Percentiles rank a stretch among this genome's conserved stretches.
Conservation (phyloP, 2,888 invertebrate genomes). For the Trichopria drosophilae region DNA sequence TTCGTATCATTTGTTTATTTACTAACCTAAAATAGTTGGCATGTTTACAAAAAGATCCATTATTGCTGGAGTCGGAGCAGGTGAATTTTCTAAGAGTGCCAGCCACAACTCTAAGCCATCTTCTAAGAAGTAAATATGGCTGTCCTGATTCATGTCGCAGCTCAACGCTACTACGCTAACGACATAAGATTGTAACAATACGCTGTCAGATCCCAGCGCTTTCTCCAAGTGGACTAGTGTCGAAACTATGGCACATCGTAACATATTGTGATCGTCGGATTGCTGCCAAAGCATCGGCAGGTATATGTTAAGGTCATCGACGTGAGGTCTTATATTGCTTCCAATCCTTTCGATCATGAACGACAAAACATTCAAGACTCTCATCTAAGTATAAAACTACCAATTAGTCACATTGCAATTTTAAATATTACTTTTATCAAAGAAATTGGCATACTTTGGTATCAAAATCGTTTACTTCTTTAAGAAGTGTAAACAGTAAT, state of each 20-base stretch:
- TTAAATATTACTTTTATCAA: background rate
- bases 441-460: constrained; percentile 72
- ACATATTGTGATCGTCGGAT: constrained; percentile 84
- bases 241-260: constrained; percentile 86
- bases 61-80: constrained; percentile 65
- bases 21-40: constrained; percentile 71
- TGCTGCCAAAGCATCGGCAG: constrained; percentile 87
- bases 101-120: constrained; percentile 92
- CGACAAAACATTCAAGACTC: constrained; percentile 86
- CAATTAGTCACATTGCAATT: constrained; percentile 11
- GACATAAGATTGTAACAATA: constrained; percentile 61
- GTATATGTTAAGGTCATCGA: constrained; percentile 75
- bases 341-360: constrained; percentile 87
- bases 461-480: constrained; percentile 88
- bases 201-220: constrained; percentile 61
- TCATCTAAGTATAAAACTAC: constrained; percentile 66
- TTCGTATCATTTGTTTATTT: too few relatives aligned
- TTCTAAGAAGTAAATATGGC: constrained; percentile 87
- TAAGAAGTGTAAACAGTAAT: constrained; percentile 79
- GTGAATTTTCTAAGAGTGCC: constrained; percentile 77
- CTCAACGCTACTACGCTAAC: constrained; percentile 71
- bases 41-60: constrained; percentile 76
- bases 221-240: constrained; percentile 85
- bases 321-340: constrained; percentile 71
- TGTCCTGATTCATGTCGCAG: constrained; percentile 76